Evolutionary conservation across 2,797 vertebrate genomes (phyloP).

Genomic region (Gephyroberyx darwinii): DNA sequence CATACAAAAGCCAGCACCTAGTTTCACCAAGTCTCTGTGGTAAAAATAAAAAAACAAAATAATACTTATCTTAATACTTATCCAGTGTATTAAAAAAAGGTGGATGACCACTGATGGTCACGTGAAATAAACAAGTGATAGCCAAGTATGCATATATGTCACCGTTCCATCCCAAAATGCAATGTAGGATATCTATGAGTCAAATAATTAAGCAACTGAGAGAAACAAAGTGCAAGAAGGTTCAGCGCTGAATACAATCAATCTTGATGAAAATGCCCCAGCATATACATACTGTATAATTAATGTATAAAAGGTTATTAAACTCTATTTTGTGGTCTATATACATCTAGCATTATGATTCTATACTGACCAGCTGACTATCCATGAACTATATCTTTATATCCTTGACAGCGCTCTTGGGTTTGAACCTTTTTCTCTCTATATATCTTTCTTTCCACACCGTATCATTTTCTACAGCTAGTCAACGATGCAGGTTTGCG

Average conservation of each 20-base stretch:
- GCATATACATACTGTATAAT: constrained; percentile 45
- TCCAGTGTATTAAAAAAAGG: not conserved
- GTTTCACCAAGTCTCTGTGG: not conserved
- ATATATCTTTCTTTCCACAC: not conserved
- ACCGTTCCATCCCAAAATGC: constrained; percentile 36
- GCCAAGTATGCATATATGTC: constrained; percentile 22
- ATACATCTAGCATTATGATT: constrained; percentile 40
- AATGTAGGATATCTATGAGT: constrained; percentile 24
- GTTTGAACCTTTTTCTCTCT: not conserved
- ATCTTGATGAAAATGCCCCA: constrained; percentile 16
- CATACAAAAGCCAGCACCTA: not conserved
- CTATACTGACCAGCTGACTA: constrained; percentile 11
- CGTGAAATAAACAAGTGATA: not conserved
- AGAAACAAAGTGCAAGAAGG: constrained; percentile 52
- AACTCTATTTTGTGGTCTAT: constrained; percentile 24
- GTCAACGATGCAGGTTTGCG: too few species aligned
- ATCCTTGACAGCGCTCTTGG: constrained; percentile 2
- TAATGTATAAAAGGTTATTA: constrained; percentile 57
- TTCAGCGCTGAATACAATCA: constrained; percentile 54
- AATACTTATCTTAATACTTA: not conserved
- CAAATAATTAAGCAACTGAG: constrained; percentile 28
- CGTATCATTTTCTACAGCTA: not conserved
- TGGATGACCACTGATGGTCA: not conserved
- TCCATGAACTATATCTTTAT: constrained; percentile 34
- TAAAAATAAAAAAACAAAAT: not conserved